Percentiles rank a stretch among this genome's conserved stretches.
Evolutionary conservation across 2,888 invertebrate genomes (phyloP).

Genomic region (Monopis laevigella): DNA sequence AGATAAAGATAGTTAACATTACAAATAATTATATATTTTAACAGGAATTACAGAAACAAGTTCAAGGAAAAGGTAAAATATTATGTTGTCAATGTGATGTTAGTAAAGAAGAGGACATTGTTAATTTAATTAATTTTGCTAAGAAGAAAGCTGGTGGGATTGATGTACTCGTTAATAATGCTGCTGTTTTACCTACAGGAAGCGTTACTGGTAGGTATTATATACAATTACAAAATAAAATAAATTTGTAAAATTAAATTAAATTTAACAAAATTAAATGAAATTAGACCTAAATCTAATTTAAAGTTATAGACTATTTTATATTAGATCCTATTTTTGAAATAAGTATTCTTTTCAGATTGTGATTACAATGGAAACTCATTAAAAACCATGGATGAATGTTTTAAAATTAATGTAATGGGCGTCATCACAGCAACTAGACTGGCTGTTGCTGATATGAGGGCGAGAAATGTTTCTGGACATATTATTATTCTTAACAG

Average conservation of each 20-base stretch:
- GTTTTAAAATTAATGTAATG: constrained; percentile 36
- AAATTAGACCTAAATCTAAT: too few relatives aligned
- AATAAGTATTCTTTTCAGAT: constrained; percentile 2
- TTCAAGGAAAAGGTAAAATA: constrained; percentile 10
- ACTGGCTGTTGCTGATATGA: constrained; percentile 56
- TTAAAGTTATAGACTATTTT: too few relatives aligned
- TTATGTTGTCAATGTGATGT: constrained; percentile 15
- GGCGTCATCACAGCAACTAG: constrained; percentile 51
- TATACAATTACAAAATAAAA: too few relatives aligned
- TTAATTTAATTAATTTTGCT: constrained; percentile 15
- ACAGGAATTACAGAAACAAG: constrained; percentile 9
- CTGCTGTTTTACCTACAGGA: constrained; percentile 16
- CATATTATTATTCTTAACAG: constrained; percentile 57
- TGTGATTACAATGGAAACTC: neutral
- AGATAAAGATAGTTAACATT: too few relatives aligned
- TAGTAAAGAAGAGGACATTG: constrained; percentile 12
- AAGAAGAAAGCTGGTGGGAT: constrained; percentile 14
- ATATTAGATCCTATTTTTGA: neutral
- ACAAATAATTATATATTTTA: constrained; percentile 1
- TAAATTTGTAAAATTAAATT: too few relatives aligned
- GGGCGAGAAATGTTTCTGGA: constrained; percentile 36
- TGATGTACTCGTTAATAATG: constrained; percentile 18
- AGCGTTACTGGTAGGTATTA: constrained; percentile 15
- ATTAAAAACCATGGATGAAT: constrained; percentile 4
- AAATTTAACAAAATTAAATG: too few relatives aligned